Percentiles rank a stretch among this genome's conserved stretches.
phyloP scores from a whole-genome alignment of 2,113 vertebrate genomes.

The Phodopus roborovskii region DNA sequence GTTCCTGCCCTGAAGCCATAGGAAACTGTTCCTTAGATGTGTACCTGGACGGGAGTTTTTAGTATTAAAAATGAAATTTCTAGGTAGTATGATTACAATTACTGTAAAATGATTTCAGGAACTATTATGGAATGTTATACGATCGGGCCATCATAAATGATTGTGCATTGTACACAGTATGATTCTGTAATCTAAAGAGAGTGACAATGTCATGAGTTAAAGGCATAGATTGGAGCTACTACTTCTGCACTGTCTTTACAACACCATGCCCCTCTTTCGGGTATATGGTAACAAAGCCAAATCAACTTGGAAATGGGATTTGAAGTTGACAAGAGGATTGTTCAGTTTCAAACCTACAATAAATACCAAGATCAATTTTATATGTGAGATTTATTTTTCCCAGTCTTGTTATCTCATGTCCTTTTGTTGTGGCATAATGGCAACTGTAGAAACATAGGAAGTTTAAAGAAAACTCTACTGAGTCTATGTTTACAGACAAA shows the following conservation, averaged over 20 bases:
- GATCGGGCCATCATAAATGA: not conserved
- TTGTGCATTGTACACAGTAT: not conserved
- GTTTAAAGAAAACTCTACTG: constrained; percentile 57
- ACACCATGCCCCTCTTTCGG: not conserved
- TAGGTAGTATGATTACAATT: not conserved
- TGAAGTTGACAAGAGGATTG: constrained; percentile 71
- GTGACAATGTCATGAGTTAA: not conserved
- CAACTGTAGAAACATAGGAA: constrained; percentile 61
- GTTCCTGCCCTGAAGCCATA: not conserved
- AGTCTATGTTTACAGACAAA: constrained; percentile 72
- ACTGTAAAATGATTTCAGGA: not conserved
- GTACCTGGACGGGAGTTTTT: not conserved
- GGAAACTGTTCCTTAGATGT: not conserved
- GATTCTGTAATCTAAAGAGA: not conserved
- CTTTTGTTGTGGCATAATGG: constrained; percentile 64
- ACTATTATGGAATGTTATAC: not conserved
- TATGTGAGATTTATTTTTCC: constrained; percentile 71
- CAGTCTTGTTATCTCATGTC: constrained; percentile 63
- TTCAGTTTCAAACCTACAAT: constrained; percentile 60
- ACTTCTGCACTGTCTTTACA: not conserved
- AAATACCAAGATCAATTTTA: constrained; percentile 75
- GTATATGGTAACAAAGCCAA: constrained; percentile 33
- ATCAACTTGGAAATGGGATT: constrained; percentile 65
- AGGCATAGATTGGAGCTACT: not conserved
- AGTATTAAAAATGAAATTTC: not conserved